Evolutionary conservation across 2,888 invertebrate genomes (phyloP).

Genomic region (Gymnoscelis rufifasciata): DNA sequence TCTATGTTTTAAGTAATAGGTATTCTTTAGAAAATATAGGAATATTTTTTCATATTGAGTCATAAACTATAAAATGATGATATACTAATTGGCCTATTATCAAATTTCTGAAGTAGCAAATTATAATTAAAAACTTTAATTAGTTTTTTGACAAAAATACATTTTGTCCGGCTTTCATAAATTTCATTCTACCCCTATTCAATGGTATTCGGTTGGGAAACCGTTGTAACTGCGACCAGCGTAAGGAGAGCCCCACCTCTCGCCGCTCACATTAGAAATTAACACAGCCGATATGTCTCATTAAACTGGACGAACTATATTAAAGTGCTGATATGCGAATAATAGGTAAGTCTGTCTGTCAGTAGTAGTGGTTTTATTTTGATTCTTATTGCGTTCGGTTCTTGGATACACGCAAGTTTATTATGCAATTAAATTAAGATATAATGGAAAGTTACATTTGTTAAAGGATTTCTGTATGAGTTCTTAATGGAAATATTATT

Average conservation of each 20-base stretch:
- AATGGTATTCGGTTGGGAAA: slow-evolving; percentile 76
- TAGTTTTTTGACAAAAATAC: not conserved
- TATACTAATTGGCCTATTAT: too few species aligned
- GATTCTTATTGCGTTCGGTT: slow-evolving; percentile 12
- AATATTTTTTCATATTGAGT: too few species aligned
- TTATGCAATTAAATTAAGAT: slow-evolving; percentile 1
- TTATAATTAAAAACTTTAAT: too few species aligned
- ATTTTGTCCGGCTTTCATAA: slow-evolving; percentile 9
- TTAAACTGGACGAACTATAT: slow-evolving; percentile 61
- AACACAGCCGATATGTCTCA: slow-evolving; percentile 49
- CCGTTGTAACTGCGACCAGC: slow-evolving; percentile 60
- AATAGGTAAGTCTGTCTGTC: slow-evolving; percentile 67
- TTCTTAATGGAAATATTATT: too few species aligned
- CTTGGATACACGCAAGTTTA: slow-evolving; percentile 6
- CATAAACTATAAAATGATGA: too few species aligned
- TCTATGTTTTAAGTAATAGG: too few species aligned
- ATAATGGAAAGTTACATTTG: slow-evolving; percentile 1
- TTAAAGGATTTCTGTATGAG: not conserved
- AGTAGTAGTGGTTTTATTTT: slow-evolving; percentile 26
- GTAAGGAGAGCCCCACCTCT: slow-evolving; percentile 40
- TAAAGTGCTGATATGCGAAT: slow-evolving; percentile 75
- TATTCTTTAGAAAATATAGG: too few species aligned
- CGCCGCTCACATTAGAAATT: slow-evolving; percentile 23
- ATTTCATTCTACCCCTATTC: slow-evolving; percentile 12
- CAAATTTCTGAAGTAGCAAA: too few species aligned